Percentiles rank a stretch among this genome's conserved stretches.
Evolutionary conservation across 2,888 invertebrate species (phyloP).

Genomic region (Podabrus alpinus): DNA sequence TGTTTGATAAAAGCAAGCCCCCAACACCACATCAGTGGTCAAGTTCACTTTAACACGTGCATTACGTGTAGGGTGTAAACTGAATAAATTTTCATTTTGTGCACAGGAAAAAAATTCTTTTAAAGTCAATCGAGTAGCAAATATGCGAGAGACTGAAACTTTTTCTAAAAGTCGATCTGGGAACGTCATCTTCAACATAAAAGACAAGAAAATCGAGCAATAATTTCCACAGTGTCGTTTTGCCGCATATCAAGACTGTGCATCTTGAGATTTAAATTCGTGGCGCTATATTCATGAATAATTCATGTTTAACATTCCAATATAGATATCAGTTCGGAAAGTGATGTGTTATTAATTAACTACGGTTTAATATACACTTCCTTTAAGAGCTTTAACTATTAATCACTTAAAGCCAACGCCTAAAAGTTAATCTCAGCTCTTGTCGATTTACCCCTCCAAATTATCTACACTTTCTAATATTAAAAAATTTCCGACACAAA

Average conservation of each 20-base stretch:
- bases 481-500: neutral
- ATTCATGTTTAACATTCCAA: conserved; percentile 50
- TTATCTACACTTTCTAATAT: neutral
- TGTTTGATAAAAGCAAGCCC: conserved; percentile 40
- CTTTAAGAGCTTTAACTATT: conserved; percentile 42
- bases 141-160: neutral
- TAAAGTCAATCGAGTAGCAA: neutral
- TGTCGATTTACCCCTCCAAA: conserved; percentile 41
- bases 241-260: conserved; percentile 36
- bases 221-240: conserved; percentile 37
- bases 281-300: conserved; percentile 49
- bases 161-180: conserved; percentile 10
- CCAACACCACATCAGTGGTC: conserved; percentile 7
- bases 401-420: conserved; percentile 48
- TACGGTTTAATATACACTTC: conserved; percentile 45
- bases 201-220: conserved; percentile 32
- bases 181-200: conserved; percentile 22
- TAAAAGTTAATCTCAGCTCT: conserved; percentile 45
- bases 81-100: neutral
- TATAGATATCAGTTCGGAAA: conserved; percentile 48
- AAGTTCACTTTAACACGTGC: conserved; percentile 13
- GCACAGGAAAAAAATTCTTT: neutral
- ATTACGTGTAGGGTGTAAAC: conserved; percentile 6
- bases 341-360: conserved; percentile 53
- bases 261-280: conserved; percentile 53